These are phyloP conservation scores for Xiphophorus maculatus DNA, from an alignment of 2,113 vertebrate species.

Conservation along the genomic window DNA sequence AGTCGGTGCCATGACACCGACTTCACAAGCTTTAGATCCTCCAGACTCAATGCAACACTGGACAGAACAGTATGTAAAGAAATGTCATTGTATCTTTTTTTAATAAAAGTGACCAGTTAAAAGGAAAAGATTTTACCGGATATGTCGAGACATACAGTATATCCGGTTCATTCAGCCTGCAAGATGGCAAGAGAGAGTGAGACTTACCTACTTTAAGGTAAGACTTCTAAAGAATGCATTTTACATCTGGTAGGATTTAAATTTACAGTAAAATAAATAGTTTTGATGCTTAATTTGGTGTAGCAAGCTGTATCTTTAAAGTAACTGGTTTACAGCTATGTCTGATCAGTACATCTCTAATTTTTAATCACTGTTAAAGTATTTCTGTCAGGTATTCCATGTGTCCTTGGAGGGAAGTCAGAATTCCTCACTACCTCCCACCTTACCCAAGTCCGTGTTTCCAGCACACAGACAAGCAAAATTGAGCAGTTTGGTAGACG, in stretches of 20 bases:
- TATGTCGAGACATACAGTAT: too few species aligned
- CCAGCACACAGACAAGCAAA: slow-evolving; percentile 29
- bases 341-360: not conserved
- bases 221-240: too few species aligned
- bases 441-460: slow-evolving; percentile 39
- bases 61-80: not conserved
- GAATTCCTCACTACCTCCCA: slow-evolving; percentile 30
- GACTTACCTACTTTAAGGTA: too few species aligned
- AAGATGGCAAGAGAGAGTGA: too few species aligned
- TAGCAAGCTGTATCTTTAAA: not conserved
- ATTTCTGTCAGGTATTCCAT: slow-evolving; percentile 23
- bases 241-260: not conserved
- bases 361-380: slow-evolving; percentile 14
- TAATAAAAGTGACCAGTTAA: too few species aligned
- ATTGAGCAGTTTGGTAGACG: slow-evolving; percentile 41
- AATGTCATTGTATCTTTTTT: not conserved
- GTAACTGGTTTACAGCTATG: not conserved
- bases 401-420: slow-evolving; percentile 28
- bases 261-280: not conserved
- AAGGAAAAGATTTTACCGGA: too few species aligned
- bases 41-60: not conserved
- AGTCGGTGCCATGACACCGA: not conserved
- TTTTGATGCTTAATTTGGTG: not conserved
- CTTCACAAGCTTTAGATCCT: not conserved
- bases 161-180: too few species aligned